Evolutionary conservation across 1,140 invertebrate genomes (phyloP).

Genomic region (Drosophila subpulchrella): DNA sequence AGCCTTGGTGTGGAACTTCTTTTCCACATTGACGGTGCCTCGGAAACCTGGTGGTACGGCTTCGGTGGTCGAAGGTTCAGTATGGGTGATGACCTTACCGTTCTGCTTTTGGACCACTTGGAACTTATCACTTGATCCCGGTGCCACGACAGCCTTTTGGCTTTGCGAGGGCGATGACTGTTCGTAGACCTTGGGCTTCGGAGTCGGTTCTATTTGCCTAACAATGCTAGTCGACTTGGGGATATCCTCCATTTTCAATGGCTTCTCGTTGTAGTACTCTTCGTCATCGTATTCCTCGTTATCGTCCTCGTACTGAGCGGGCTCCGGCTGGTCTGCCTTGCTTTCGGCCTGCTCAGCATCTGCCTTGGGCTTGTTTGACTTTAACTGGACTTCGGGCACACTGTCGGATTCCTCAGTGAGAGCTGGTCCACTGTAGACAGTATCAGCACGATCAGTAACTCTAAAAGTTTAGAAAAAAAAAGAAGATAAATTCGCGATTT

Average conservation of each 20-base stretch:
- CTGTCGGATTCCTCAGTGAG: slow-evolving; percentile 69
- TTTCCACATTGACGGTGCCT: slow-evolving; percentile 82
- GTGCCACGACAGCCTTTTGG: slow-evolving; percentile 84
- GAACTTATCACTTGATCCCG: slow-evolving; percentile 59
- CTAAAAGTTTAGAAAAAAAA: slow-evolving; percentile 28
- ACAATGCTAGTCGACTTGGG: slow-evolving; percentile 31
- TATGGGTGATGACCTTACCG: slow-evolving; percentile 62
- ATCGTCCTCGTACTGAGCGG: slow-evolving; percentile 78
- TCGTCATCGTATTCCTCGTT: slow-evolving; percentile 86
- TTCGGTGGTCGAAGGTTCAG: slow-evolving; percentile 66
- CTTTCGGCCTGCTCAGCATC: slow-evolving; percentile 31
- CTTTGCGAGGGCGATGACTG: slow-evolving; percentile 73
- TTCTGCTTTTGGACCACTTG: slow-evolving; percentile 79
- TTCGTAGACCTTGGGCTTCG: slow-evolving; percentile 52
- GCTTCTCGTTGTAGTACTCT: slow-evolving; percentile 78
- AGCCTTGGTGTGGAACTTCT: slow-evolving; percentile 81
- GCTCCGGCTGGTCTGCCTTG: slow-evolving; percentile 48
- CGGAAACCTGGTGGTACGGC: slow-evolving; percentile 77
- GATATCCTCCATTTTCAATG: slow-evolving; percentile 63
- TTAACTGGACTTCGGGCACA: slow-evolving; percentile 72
- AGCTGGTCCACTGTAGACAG: slow-evolving; percentile 71
- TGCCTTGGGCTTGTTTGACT: slow-evolving; percentile 70
- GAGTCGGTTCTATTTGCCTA: slow-evolving; percentile 16
- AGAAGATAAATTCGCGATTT: not conserved
- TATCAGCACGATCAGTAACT: slow-evolving; percentile 77